Conservation (phyloP, 2,888 invertebrate genomes). For the Malacosoma neustria region DNA sequence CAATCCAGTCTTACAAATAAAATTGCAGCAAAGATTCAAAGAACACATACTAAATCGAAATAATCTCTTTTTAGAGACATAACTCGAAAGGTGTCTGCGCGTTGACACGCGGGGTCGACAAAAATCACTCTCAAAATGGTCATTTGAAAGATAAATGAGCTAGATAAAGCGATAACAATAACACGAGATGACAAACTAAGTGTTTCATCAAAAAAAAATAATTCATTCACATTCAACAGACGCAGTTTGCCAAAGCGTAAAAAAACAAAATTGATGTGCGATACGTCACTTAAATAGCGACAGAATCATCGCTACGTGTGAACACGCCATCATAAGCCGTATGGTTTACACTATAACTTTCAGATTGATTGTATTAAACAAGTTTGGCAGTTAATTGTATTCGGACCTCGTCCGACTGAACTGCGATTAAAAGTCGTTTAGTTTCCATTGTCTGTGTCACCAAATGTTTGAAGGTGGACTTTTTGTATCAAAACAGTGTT, state of each 20-base stretch:
- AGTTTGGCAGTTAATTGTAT: slow-evolving; percentile 42
- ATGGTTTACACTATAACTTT: background rate
- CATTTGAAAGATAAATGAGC: background rate
- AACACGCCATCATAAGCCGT: background rate
- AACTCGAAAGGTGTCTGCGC: background rate
- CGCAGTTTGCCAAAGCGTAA: background rate
- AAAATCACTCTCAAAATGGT: background rate
- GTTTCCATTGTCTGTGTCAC: slow-evolving; percentile 46
- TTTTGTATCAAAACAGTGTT: background rate
- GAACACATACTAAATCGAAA: too few species aligned
- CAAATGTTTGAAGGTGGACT: slow-evolving; percentile 21
- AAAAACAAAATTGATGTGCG: background rate
- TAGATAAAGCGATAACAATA: background rate
- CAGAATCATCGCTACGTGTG: background rate
- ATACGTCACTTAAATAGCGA: background rate
- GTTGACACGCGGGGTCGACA: background rate
- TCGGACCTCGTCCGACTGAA: slow-evolving; percentile 50
- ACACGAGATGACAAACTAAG: background rate
- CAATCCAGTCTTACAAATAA: too few species aligned
- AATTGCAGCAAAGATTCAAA: too few species aligned
- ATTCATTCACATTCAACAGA: background rate
- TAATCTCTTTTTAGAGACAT: background rate
- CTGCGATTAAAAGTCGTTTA: slow-evolving; percentile 64
- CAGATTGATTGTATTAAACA: slow-evolving; percentile 7
- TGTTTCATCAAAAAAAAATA: background rate